Evolutionary conservation across 2,888 invertebrate species (phyloP).

Genomic region (Automeris io): DNA sequence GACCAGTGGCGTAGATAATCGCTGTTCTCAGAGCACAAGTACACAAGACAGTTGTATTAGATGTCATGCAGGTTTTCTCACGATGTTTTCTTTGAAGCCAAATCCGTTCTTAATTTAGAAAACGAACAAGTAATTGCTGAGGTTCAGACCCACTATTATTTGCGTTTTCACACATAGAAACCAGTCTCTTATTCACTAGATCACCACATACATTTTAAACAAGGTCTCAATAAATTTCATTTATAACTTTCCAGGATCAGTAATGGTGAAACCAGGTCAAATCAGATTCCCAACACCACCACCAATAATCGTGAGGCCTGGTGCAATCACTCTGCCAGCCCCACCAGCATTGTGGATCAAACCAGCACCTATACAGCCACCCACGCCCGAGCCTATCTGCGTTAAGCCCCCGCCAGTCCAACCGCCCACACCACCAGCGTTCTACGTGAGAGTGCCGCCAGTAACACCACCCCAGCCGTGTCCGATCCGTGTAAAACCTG

Average conservation of each 20-base stretch:
- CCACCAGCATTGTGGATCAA: slow-evolving; percentile 45
- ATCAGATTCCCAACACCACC: slow-evolving; percentile 41
- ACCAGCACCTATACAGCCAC: slow-evolving; percentile 43
- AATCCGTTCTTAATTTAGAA: too few species aligned
- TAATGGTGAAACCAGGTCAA: slow-evolving; percentile 47
- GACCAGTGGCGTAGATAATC: too few species aligned
- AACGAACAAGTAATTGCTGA: too few species aligned
- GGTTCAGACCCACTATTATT: too few species aligned
- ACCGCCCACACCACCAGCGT: slow-evolving; percentile 37
- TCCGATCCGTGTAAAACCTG: slow-evolving; percentile 44
- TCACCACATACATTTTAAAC: too few species aligned
- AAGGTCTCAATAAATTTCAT: neutral
- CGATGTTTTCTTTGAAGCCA: too few species aligned
- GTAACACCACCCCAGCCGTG: slow-evolving; percentile 38
- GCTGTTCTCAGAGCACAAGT: too few species aligned
- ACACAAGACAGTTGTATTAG: too few species aligned
- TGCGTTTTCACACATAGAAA: too few species aligned
- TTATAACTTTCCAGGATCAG: slow-evolving; percentile 30
- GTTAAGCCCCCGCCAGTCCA: slow-evolving; percentile 40
- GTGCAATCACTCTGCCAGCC: slow-evolving; percentile 31
- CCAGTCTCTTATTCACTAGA: too few species aligned
- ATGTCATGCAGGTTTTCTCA: too few species aligned
- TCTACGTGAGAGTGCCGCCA: slow-evolving; percentile 40
- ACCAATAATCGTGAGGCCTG: slow-evolving; percentile 46
- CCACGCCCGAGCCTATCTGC: slow-evolving; percentile 35